phyloP scores from a whole-genome alignment of 2,888 invertebrate species.

The Globia sparganii region DNA sequence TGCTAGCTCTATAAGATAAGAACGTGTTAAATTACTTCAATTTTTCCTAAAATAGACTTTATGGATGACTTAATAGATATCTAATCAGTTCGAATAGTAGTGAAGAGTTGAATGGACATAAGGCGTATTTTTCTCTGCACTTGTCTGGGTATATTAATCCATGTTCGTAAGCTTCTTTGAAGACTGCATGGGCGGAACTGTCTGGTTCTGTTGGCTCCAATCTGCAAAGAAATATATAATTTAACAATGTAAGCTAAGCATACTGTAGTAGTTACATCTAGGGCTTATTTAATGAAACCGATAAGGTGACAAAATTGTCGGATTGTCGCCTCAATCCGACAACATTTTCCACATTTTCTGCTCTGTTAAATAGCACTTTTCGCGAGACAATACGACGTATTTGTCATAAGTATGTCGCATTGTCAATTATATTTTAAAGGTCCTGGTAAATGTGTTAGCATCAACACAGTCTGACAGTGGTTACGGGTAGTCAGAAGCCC shows the following conservation, averaged over 20 bases:
- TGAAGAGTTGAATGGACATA: slow-evolving; percentile 77
- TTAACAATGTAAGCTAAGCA: not conserved
- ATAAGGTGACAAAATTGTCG: not conserved
- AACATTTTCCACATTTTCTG: not conserved
- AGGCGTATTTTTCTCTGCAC: slow-evolving; percentile 74
- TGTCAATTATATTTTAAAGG: not conserved
- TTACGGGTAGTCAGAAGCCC: no score
- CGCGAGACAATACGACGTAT: not conserved
- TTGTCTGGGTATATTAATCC: slow-evolving; percentile 67
- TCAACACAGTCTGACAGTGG: no score
- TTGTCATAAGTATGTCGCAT: not conserved
- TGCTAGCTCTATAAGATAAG: slow-evolving; percentile 43
- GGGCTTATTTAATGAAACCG: not conserved
- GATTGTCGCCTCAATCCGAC: not conserved
- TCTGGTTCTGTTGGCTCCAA: slow-evolving; percentile 77
- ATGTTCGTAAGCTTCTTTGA: slow-evolving; percentile 75
- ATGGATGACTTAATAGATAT: slow-evolving; percentile 72
- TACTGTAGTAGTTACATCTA: not conserved
- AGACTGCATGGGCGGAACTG: slow-evolving; percentile 72
- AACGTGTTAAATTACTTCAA: slow-evolving; percentile 47
- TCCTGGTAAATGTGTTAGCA: not conserved
- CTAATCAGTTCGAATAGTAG: slow-evolving; percentile 76
- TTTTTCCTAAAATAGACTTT: slow-evolving; percentile 36
- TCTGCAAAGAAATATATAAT: slow-evolving; percentile 67
- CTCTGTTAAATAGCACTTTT: not conserved